phyloP scores from a whole-genome alignment of 1,140 invertebrate genomes.

The Chironomus tepperi region DNA sequence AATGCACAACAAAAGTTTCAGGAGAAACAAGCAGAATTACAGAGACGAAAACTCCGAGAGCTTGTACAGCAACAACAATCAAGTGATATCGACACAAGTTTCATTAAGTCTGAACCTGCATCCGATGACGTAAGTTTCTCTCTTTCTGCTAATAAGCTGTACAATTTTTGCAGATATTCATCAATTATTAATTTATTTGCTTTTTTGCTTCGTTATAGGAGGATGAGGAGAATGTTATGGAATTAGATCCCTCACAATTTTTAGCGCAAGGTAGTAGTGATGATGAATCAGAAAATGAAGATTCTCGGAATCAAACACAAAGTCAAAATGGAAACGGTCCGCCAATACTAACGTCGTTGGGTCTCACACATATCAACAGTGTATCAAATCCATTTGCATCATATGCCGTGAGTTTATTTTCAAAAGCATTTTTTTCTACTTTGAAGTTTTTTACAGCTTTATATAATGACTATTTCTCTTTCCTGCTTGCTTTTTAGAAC shows the following conservation, averaged over 20 bases:
- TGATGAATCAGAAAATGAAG: constrained; percentile 21
- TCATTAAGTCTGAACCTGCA: constrained; percentile 25
- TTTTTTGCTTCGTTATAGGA: background rate
- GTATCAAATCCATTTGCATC: constrained; percentile 24
- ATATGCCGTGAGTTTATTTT: background rate
- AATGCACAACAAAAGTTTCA: constrained; percentile 26
- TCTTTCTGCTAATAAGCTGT: no score
- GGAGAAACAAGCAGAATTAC: constrained; percentile 26
- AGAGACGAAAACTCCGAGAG: constrained; percentile 26
- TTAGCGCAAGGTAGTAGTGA: constrained; percentile 34
- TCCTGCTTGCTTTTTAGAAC: background rate
- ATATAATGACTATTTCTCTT: background rate
- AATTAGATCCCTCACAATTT: constrained; percentile 33
- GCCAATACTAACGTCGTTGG: constrained; percentile 26
- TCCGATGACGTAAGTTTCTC: constrained; percentile 28
- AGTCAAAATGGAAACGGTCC: constrained; percentile 24
- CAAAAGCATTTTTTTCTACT: background rate
- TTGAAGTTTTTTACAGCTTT: background rate
- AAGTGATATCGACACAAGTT: constrained; percentile 1
- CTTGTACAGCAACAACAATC: constrained; percentile 25
- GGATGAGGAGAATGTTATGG: constrained; percentile 37
- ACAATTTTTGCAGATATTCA: no score
- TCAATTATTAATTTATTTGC: background rate
- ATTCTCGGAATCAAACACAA: background rate
- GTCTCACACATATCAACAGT: constrained; percentile 25